These are phyloP conservation scores for Terrapene triunguis DNA, from an alignment of 2,113 vertebrate genomes.

Conservation along the genomic window DNA sequence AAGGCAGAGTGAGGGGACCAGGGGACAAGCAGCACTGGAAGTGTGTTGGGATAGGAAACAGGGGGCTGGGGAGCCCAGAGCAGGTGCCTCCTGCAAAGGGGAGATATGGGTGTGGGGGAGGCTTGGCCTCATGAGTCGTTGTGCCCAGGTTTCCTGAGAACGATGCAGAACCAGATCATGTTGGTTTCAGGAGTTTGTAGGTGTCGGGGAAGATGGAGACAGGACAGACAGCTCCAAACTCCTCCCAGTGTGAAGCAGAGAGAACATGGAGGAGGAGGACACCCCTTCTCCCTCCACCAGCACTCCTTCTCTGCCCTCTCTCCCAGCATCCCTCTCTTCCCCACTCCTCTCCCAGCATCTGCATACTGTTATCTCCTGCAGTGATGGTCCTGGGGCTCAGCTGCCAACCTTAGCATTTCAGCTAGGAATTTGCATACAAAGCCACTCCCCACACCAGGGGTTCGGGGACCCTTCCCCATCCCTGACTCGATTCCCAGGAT, in stretches of 20 bases:
- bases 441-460: neutral
- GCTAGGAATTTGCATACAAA: rapidly evolving
- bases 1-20: neutral
- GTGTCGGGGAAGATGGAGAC: neutral
- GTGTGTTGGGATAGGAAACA: neutral
- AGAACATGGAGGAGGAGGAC: rapidly evolving
- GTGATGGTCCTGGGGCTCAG: rapidly evolving
- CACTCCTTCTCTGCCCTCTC: neutral
- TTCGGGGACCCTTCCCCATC: neutral
- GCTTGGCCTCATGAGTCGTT: neutral
- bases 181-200: neutral
- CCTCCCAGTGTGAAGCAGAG: neutral
- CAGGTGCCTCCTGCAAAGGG: neutral
- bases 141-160: neutral
- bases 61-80: neutral
- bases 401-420: rapidly evolving
- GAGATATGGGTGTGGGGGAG: neutral
- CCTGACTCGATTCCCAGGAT: neutral
- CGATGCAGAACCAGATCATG: rapidly evolving
- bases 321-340: rapidly evolving
- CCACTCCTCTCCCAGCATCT: neutral
- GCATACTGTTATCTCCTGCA: rapidly evolving
- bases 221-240: neutral
- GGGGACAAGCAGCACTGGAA: neutral
- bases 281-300: neutral